A percentile compares a stretch with the other conserved stretches of the same genome.
Conservation (phyloP, 2,888 invertebrate species). For the Polylopha cassiicola region DNA sequence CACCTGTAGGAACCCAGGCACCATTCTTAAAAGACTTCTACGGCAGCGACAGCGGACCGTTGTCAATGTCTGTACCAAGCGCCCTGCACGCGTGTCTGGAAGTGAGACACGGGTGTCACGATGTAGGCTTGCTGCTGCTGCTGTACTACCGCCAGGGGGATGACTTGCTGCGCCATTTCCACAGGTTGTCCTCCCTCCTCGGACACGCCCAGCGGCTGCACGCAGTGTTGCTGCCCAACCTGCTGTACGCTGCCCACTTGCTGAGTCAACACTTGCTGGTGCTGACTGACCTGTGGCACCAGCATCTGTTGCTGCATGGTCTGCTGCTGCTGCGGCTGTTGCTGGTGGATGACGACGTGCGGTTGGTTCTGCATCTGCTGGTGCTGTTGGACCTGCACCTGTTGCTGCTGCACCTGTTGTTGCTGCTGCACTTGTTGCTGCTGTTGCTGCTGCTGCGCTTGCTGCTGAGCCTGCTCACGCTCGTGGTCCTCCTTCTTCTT, state of each 20-base stretch:
- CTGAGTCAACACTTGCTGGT: constrained; percentile 68
- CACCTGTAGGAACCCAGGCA: no score
- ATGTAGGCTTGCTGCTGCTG: constrained; percentile 81
- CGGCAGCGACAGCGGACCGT: constrained; percentile 25
- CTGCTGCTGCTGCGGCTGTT: constrained; percentile 54
- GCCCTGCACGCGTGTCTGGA: constrained; percentile 80
- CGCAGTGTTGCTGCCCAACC: constrained; percentile 68
- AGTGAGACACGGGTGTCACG: constrained; percentile 81
- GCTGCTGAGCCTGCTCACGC: constrained; percentile 61
- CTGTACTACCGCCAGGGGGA: constrained; percentile 79
- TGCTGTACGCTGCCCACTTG: constrained; percentile 63
- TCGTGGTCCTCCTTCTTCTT: constrained; percentile 72
- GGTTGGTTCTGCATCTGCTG: constrained; percentile 57
- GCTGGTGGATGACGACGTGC: constrained; percentile 65
- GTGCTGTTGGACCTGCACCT: constrained; percentile 36
- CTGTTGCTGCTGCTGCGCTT: constrained; percentile 63
- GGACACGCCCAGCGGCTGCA: constrained; percentile 68
- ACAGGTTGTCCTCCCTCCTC: constrained; percentile 74
- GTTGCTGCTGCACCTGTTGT: constrained; percentile 34
- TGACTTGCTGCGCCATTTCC: constrained; percentile 80
- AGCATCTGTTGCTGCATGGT: constrained; percentile 70
- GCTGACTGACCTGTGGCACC: constrained; percentile 71
- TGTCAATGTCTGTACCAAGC: constrained; percentile 76
- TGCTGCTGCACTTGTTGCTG: constrained; percentile 53
- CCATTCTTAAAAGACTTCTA: no score